Evolutionary conservation across 2,888 invertebrate species (phyloP), one percentile per base, ranked within the genome.

Genomic region (Tholera decimalis): DNA sequence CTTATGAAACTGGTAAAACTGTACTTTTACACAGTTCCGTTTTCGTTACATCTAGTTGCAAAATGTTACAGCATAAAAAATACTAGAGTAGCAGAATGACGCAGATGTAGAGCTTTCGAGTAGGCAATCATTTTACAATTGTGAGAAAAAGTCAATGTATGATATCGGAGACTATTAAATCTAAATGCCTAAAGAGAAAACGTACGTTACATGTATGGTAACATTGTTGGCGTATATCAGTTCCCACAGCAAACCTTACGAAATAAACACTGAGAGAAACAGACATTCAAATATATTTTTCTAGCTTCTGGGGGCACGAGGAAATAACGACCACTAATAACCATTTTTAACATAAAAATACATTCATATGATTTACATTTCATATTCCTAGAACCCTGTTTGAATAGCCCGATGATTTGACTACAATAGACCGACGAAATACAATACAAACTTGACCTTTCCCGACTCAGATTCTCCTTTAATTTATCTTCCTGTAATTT

Each of bases 161-260:
- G 78, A 59, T 82, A 79, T 74, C 59, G 61, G 59, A 59, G 71
- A 41, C 79, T 62, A 73, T 79, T 77, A 66, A 64, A 80, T 79
- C 50, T 64, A 60, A 79, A 74, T 74, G 82, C 63, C 79, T 74
- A 79, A 79, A 79, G 79, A 79, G 79, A 79, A 77, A 81, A 74
- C 71, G 56, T 53, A 64, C 47, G 59, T 57, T 61, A 63, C 43
- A 65, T 53, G 63, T 73, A 78, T 59, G 51, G 63, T 49, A 61
- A 75, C 79, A 77, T 79, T 77, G 79, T 77, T 68, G 35, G 15
- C 28, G 46, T 56, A 28, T 56, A 62, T 47, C 49, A 43, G 33
- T 78, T 73, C 79, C 53, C 79, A 69, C 64, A 69, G 26, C 26
- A 53, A 70, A 61, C 43, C 24, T 62, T 41, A 30, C 9, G 18